These are phyloP conservation scores for Dryas iulia DNA, from an alignment of 1,140 invertebrate species.

Conservation along the genomic window DNA sequence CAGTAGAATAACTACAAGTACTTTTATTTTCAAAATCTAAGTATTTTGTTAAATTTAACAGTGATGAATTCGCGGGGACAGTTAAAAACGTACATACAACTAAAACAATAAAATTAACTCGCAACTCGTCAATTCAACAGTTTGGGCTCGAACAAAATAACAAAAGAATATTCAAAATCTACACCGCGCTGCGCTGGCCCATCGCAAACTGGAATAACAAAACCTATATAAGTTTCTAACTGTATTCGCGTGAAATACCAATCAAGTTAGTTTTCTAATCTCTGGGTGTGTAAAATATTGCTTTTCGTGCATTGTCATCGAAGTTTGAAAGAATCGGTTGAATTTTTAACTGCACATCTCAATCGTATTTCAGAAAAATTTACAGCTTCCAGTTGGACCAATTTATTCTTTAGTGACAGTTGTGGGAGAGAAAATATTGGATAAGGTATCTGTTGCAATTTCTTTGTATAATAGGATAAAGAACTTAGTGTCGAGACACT, in stretches of 20 bases:
- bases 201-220: slow-evolving; percentile 1
- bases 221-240: not conserved
- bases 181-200: not conserved
- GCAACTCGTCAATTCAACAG: not conserved
- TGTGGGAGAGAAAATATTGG: not conserved
- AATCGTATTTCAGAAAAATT: slow-evolving; percentile 25
- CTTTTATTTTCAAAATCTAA: no score
- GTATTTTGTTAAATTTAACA: no score
- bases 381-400: slow-evolving; percentile 12
- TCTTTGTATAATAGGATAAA: not conserved
- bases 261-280: not conserved
- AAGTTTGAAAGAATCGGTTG: not conserved
- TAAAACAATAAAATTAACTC: not conserved
- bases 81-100: not conserved
- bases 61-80: no score
- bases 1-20: no score
- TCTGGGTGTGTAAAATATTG: not conserved
- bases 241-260: not conserved
- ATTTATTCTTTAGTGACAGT: slow-evolving; percentile 24
- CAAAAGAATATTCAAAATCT: not conserved
- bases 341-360: slow-evolving; percentile 19
- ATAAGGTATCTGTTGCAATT: not conserved
- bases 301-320: not conserved
- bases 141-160: not conserved
- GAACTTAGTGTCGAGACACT: no score